A percentile compares a stretch with the other conserved stretches of the same genome.
Evolutionary conservation across 2,797 vertebrate genomes (phyloP).

Genomic region (Cossypha niveicapilla): DNA sequence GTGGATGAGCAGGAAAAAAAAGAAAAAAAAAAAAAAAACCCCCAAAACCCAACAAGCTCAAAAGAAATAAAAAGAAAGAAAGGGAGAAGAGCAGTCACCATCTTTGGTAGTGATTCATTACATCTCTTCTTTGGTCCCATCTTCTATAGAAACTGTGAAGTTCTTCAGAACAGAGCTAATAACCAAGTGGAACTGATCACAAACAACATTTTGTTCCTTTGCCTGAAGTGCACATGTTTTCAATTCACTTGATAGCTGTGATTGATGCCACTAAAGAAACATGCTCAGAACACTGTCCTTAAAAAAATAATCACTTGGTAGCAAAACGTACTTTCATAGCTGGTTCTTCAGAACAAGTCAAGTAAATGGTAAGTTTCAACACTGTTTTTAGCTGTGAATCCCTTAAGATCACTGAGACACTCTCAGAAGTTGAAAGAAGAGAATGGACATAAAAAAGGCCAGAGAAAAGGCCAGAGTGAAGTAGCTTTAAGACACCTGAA

Average conservation of each 20-base stretch:
- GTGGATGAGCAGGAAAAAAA: not conserved
- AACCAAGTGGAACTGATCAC: slow-evolving; percentile 24
- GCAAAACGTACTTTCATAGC: not conserved
- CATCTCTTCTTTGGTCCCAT: not conserved
- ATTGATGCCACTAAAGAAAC: slow-evolving; percentile 38
- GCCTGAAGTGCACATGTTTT: slow-evolving; percentile 51
- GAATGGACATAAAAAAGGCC: not conserved
- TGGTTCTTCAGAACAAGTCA: slow-evolving; percentile 7
- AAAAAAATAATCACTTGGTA: not conserved
- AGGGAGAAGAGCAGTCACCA: not conserved
- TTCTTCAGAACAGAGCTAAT: not conserved
- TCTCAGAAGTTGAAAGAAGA: not conserved
- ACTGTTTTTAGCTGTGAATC: not conserved
- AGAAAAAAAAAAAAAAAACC: fast-evolving
- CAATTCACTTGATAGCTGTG: slow-evolving; percentile 34
- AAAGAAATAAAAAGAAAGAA: not conserved
- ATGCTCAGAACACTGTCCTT: not conserved
- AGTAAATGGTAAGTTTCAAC: not conserved
- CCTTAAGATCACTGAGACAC: not conserved
- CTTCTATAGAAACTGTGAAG: not conserved
- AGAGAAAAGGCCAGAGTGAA: not conserved
- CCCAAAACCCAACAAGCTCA: not conserved
- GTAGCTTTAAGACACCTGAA: not conserved
- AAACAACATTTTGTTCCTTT: slow-evolving; percentile 19
- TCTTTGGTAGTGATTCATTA: not conserved